phyloP scores from a whole-genome alignment of 1,140 invertebrate genomes.

The Hormaphis cornu region DNA sequence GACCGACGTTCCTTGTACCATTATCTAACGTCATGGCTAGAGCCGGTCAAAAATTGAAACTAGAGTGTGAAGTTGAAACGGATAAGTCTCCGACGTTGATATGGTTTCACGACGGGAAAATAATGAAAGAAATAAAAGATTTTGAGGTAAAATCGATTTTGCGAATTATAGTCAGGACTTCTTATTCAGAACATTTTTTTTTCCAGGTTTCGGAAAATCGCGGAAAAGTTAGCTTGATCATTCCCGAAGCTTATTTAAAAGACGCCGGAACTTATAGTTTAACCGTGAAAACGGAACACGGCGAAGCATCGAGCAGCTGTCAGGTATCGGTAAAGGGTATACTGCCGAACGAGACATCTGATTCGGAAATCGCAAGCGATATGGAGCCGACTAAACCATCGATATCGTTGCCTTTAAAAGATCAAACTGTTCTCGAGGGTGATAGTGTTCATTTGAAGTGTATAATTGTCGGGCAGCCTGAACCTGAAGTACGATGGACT shows the following conservation, averaged over 20 bases:
- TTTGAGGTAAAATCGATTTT: slow-evolving; percentile 44
- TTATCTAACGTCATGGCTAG: slow-evolving; percentile 54
- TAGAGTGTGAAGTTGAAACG: slow-evolving; percentile 57
- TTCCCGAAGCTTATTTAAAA: slow-evolving; percentile 59
- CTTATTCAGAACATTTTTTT: neutral
- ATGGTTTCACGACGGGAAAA: slow-evolving; percentile 61
- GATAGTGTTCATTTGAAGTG: slow-evolving; percentile 62
- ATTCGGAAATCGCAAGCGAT: slow-evolving; percentile 59
- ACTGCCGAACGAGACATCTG: slow-evolving; percentile 60
- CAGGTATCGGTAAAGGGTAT: slow-evolving; percentile 61
- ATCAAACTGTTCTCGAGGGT: slow-evolving; percentile 60
- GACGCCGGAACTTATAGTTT: slow-evolving; percentile 60
- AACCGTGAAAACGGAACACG: slow-evolving; percentile 54
- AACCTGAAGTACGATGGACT: slow-evolving; percentile 74
- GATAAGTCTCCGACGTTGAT: slow-evolving; percentile 47
- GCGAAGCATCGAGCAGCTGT: slow-evolving; percentile 53
- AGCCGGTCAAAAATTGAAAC: slow-evolving; percentile 55
- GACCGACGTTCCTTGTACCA: slow-evolving; percentile 48
- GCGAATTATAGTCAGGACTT: neutral
- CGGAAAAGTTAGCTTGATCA: slow-evolving; percentile 53
- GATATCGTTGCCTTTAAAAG: slow-evolving; percentile 60
- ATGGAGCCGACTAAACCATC: slow-evolving; percentile 61
- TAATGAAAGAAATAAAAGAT: slow-evolving; percentile 46
- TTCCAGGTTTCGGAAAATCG: slow-evolving; percentile 25
- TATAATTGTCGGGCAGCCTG: slow-evolving; percentile 72